phyloP scores from a whole-genome alignment of 1,140 invertebrate genomes.

The Drosophila albomicans region DNA sequence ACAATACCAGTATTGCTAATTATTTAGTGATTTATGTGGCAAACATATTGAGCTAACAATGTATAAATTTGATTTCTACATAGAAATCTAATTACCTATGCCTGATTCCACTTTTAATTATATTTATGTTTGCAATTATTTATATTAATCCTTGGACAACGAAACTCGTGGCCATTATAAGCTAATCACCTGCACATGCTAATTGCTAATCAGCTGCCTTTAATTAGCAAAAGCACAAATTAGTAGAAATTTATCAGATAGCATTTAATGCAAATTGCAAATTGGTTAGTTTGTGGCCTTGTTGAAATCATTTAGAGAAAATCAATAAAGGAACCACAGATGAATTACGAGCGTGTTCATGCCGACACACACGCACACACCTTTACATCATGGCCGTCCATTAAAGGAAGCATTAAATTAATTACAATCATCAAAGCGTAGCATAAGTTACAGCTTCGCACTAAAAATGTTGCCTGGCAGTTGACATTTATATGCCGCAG shows the following conservation, averaged over 20 bases:
- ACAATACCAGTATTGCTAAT: not conserved
- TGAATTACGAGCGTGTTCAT: conserved; percentile 26
- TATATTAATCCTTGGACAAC: not conserved
- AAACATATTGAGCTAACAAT: too few species aligned
- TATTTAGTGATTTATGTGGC: not conserved
- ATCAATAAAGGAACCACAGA: conserved; percentile 58
- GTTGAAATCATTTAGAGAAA: conserved; percentile 46
- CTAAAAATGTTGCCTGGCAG: conserved; percentile 21
- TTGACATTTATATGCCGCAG: conserved; percentile 48
- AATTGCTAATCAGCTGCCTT: conserved; percentile 9
- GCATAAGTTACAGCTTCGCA: conserved; percentile 25
- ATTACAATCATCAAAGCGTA: conserved; percentile 63
- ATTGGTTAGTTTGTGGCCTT: conserved; percentile 38
- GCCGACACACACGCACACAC: conserved; percentile 19
- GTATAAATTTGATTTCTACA: too few species aligned
- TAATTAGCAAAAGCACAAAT: conserved; percentile 19
- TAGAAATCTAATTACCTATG: too few species aligned
- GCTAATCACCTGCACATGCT: conserved; percentile 3
- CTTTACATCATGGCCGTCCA: conserved; percentile 15
- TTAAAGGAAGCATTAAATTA: conserved; percentile 68
- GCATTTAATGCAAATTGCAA: conserved; percentile 26
- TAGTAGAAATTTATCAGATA: conserved; percentile 14
- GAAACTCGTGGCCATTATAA: conserved; percentile 3
- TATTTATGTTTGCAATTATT: not conserved
- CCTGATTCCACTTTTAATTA: not conserved